These are phyloP conservation scores for Hydractinia symbiolongicarpus DNA, from an alignment of 30 jellyfish, hydroid and myxozoan genomes.

Conservation along the genomic window DNA sequence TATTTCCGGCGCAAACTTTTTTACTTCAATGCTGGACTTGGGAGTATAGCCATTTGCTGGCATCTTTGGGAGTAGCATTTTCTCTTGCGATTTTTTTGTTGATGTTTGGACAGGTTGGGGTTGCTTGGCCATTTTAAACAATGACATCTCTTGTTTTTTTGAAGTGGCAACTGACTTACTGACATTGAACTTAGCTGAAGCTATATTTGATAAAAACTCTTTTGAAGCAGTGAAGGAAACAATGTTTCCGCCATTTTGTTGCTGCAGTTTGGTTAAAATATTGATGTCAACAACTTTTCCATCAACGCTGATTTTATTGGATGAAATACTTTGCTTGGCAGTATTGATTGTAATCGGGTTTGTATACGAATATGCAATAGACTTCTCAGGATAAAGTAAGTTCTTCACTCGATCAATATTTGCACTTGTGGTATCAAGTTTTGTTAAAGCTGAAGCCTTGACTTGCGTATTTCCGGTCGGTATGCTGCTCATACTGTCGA, in stretches of 20 bases:
- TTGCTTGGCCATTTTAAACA: background rate
- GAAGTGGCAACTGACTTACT: background rate
- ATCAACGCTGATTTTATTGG: conserved; percentile 2
- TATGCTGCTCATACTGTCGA: no score
- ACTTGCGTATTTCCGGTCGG: no score
- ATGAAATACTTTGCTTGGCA: background rate
- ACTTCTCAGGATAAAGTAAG: background rate
- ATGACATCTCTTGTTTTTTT: background rate
- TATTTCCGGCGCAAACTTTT: conserved; percentile 29
- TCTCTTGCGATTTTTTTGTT: background rate
- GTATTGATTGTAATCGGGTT: background rate
- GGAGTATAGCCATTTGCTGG: background rate
- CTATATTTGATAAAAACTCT: conserved; percentile 14
- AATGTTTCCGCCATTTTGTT: conserved; percentile 12
- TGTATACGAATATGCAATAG: no score
- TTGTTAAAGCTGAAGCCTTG: background rate
- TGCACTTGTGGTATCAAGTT: background rate
- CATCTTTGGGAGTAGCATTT: conserved; percentile 18
- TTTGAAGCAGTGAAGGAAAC: background rate
- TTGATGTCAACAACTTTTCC: conserved; percentile 12
- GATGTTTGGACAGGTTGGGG: background rate
- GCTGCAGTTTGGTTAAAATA: conserved; percentile 20
- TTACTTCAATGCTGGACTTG: background rate
- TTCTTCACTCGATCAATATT: background rate
- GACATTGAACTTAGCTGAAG: background rate